Conservation (phyloP, 2,113 vertebrate species). For the Dicentrarchus labrax region DNA sequence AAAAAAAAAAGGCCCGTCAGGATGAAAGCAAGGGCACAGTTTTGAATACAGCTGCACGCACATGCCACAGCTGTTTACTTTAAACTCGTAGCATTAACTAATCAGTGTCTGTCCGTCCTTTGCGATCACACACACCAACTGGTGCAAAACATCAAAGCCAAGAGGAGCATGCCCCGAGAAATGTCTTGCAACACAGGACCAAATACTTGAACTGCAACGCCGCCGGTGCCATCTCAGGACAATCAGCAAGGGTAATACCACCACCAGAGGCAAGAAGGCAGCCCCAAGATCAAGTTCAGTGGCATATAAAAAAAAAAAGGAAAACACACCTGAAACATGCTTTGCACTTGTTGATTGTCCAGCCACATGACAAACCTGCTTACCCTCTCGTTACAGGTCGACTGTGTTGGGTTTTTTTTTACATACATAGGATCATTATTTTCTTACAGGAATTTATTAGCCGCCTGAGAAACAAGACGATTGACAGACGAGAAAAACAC, state of each 20-base stretch:
- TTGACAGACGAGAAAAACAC: constrained; percentile 79
- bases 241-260: constrained; percentile 9
- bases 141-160: constrained; percentile 20
- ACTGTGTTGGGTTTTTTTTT: too few species aligned
- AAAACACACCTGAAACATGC: constrained; percentile 46
- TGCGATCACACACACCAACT: constrained; percentile 38
- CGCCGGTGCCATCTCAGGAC: constrained; percentile 54
- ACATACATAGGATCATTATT: constrained; percentile 32
- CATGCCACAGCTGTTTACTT: constrained; percentile 59
- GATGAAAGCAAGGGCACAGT: constrained; percentile 40
- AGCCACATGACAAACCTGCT: constrained; percentile 52
- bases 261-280: constrained; percentile 13
- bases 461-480: constrained; percentile 65
- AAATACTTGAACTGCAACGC: constrained; percentile 41
- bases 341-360: constrained; percentile 79
- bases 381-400: constrained; percentile 8
- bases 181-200: constrained; percentile 27
- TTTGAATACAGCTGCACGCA: constrained; percentile 46
- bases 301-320: neutral
- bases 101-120: constrained; percentile 16
- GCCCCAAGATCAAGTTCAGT: constrained; percentile 24
- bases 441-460: constrained; percentile 62
- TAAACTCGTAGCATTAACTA: constrained; percentile 43
- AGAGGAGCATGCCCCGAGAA: constrained; percentile 24
- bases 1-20: constrained; percentile 12